Conservation (phyloP, 2,113 vertebrate species). For the Sorex araneus region DNA sequence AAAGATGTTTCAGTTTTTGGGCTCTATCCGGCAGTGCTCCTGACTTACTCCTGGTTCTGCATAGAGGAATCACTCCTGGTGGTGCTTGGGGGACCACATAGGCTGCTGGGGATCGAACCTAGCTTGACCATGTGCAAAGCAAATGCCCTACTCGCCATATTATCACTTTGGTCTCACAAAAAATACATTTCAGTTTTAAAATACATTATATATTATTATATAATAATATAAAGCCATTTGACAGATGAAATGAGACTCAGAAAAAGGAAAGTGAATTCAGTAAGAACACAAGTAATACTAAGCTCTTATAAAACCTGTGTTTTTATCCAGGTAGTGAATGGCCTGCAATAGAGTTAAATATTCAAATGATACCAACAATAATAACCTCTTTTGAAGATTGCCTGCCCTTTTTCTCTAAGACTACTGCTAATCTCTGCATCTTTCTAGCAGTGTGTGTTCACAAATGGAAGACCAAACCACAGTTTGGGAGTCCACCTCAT, state of each 20-base stretch:
- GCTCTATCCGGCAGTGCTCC: no score
- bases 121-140: no score
- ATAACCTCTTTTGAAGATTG: background rate
- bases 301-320: slow-evolving; percentile 32
- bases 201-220: no score
- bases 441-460: background rate
- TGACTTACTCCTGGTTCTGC: no score
- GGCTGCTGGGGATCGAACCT: no score
- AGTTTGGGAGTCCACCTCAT: no score
- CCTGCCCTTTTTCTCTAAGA: background rate
- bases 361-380: slow-evolving; percentile 23
- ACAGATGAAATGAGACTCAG: slow-evolving; percentile 67
- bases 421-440: background rate
- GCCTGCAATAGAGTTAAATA: background rate
- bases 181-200: background rate
- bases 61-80: no score
- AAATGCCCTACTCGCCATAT: no score
- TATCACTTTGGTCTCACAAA: no score
- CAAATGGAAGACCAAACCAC: background rate
- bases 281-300: slow-evolving; percentile 16
- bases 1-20: background rate
- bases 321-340: slow-evolving; percentile 10
- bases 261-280: slow-evolving; percentile 58
- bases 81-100: no score
- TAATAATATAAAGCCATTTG: slow-evolving; percentile 63